Base-by-base conservation (phyloP, 1,140 invertebrate species). In the Acromyrmex echinatior region DNA sequence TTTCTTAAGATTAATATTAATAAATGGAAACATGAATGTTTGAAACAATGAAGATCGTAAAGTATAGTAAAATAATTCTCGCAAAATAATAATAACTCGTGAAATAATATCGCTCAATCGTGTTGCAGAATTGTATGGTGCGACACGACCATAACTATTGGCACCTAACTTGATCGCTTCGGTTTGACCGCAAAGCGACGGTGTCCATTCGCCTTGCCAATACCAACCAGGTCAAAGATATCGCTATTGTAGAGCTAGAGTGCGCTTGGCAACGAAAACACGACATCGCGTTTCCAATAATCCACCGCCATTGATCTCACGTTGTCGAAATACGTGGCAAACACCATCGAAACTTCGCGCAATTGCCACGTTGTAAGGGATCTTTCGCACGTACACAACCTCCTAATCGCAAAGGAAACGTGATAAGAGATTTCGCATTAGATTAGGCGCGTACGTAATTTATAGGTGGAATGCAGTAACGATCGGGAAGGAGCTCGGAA, bases 121-220 rank as follows among this genome's bases (percentile, higher is more conserved):
- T 14, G 12, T 45, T 53, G 16, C 16, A 45, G 14, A 63, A 49
- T 79, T 25, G 45, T 18, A 10, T 45, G 56, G 65, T 73, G 62
- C 25, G 73, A 62, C 56, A 14, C 31, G 68, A 49, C 35, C 31
- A 39, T 89, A 89, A 89, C 87, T 80, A 68, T 88, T 89, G 53
- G 68, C 88, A 80, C 45, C 35, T 86, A 49, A 45, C 58, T 39
- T 62, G 31, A 58, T 79, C 81, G 45, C 62, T 53, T 82, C 74
- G 53, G 73, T 66, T 18, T 1, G 53, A 89, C 88, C 87, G 18
- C 81, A 89, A 89, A 89, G 76, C 87, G 74, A 77, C 74, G 73
- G 74, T 58, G 60, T 79, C 87, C 74, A 63, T 10, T 66, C 28
- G 53, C 28, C 12, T 74, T 70, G 60, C 39, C 49, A 84, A 81